Percentiles rank a stretch among this genome's conserved stretches.
These are phyloP conservation scores for Bombyx mandarina DNA, from an alignment of 1,140 invertebrate species.

Conservation along the genomic window DNA sequence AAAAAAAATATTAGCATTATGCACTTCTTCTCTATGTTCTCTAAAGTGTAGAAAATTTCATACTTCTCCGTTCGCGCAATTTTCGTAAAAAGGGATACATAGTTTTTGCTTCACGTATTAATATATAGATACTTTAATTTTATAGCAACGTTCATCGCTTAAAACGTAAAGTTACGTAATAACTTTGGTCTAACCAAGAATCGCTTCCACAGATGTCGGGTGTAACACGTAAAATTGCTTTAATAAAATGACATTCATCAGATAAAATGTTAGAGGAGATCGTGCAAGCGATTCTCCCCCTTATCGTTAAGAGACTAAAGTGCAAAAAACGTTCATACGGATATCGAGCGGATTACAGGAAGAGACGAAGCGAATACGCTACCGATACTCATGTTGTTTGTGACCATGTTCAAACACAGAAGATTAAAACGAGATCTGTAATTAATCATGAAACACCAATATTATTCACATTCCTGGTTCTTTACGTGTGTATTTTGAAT, in stretches of 20 bases:
- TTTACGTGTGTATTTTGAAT: slow-evolving; percentile 54
- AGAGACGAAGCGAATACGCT: slow-evolving; percentile 26
- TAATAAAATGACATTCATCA: slow-evolving; percentile 48
- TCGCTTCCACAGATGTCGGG: slow-evolving; percentile 6
- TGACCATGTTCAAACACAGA: slow-evolving; percentile 59
- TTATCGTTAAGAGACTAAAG: slow-evolving; percentile 23
- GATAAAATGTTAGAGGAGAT: slow-evolving; percentile 58
- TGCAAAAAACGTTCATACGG: slow-evolving; percentile 29
- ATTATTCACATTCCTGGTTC: slow-evolving; percentile 37
- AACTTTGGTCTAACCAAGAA: too few relatives aligned
- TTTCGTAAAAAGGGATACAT: too few relatives aligned
- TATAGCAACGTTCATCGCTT: slow-evolving; percentile 24
- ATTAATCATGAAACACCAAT: slow-evolving; percentile 21
- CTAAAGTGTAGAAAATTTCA: too few relatives aligned
- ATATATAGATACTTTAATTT: background rate
- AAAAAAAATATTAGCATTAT: too few relatives aligned
- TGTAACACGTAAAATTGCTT: slow-evolving; percentile 23
- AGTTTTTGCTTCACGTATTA: too few relatives aligned
- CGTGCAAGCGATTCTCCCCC: slow-evolving; percentile 52
- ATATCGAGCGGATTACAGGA: slow-evolving; percentile 34
- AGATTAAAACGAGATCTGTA: slow-evolving; percentile 38
- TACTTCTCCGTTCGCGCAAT: too few relatives aligned
- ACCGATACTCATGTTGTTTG: slow-evolving; percentile 29
- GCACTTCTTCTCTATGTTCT: too few relatives aligned
- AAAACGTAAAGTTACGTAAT: background rate